Evolutionary conservation across 2,888 invertebrate species (phyloP).

Genomic region (Villa cingulata): DNA sequence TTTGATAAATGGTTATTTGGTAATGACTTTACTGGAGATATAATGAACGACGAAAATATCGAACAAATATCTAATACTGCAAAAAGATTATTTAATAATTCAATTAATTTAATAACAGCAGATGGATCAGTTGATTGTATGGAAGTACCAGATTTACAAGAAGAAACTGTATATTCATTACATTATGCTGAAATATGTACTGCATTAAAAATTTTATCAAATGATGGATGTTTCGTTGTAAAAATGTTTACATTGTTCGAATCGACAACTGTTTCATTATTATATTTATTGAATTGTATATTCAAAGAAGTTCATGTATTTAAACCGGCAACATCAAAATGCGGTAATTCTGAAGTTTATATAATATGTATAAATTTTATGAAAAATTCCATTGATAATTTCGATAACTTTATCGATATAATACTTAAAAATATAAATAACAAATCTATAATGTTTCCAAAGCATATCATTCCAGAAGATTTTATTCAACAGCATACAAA

Average conservation of each 20-base stretch:
- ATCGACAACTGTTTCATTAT: slow-evolving; percentile 58
- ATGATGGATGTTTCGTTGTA: slow-evolving; percentile 63
- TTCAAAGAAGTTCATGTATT: slow-evolving; percentile 62
- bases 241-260: slow-evolving; percentile 89
- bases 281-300: slow-evolving; percentile 63
- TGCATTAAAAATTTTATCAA: slow-evolving; percentile 54
- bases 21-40: slow-evolving; percentile 69
- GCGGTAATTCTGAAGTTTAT: slow-evolving; percentile 90
- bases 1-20: slow-evolving; percentile 77
- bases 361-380: slow-evolving; percentile 49
- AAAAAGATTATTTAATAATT: slow-evolving; percentile 32
- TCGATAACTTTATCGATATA: not conserved
- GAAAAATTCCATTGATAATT: slow-evolving; percentile 12
- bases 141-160: slow-evolving; percentile 74
- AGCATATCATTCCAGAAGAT: slow-evolving; percentile 42
- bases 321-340: slow-evolving; percentile 87
- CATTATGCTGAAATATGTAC: slow-evolving; percentile 74
- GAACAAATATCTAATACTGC: slow-evolving; percentile 37
- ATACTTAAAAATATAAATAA: slow-evolving; percentile 27
- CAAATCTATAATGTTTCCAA: slow-evolving; percentile 43
- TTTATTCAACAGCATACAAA: slow-evolving; percentile 52
- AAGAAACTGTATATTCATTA: slow-evolving; percentile 58
- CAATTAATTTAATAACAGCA: slow-evolving; percentile 67
- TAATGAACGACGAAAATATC: slow-evolving; percentile 58
- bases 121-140: slow-evolving; percentile 91